These are phyloP conservation scores for Drosophila fuyamai DNA, from an alignment of 1,140 invertebrate genomes.

Conservation along the genomic window DNA sequence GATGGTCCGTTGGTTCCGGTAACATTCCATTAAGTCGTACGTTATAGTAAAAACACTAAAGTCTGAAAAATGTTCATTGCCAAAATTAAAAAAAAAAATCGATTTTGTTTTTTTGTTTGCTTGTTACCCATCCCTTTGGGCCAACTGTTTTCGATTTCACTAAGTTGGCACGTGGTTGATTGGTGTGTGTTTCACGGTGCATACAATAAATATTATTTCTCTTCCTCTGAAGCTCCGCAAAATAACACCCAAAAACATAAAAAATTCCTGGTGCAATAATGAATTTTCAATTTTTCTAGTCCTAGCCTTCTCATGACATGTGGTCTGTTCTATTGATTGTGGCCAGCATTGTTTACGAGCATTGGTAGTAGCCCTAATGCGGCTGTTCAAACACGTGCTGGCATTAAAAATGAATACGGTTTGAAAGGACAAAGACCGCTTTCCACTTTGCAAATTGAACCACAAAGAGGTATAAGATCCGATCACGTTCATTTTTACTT, in stretches of 20 bases:
- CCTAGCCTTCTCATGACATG: conserved; percentile 14
- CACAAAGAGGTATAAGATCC: neutral
- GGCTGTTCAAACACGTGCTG: conserved; percentile 49
- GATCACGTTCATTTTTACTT: too few relatives aligned
- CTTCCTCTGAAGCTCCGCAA: conserved; percentile 41
- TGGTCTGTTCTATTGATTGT: conserved; percentile 42
- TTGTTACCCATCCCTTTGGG: neutral
- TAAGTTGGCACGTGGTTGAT: conserved; percentile 36
- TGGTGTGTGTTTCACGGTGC: conserved; percentile 42
- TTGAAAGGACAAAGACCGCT: conserved; percentile 22
- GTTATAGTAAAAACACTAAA: too few relatives aligned
- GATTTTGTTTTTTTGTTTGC: neutral
- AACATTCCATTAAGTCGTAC: too few relatives aligned
- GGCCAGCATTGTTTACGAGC: conserved; percentile 58
- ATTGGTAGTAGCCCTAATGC: conserved; percentile 49
- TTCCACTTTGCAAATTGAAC: conserved; percentile 60
- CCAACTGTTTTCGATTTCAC: conserved; percentile 1
- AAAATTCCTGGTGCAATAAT: conserved; percentile 53
- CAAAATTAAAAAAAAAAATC: neutral
- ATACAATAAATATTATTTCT: conserved; percentile 66
- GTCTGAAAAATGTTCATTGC: too few relatives aligned
- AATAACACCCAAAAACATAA: conserved; percentile 36
- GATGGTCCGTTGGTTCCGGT: too few relatives aligned
- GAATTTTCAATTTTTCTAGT: conserved; percentile 62
- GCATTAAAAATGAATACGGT: conserved; percentile 74